Evolutionary conservation across 2,888 invertebrate genomes (phyloP).

Genomic region (Ichneumoninae sp.): DNA sequence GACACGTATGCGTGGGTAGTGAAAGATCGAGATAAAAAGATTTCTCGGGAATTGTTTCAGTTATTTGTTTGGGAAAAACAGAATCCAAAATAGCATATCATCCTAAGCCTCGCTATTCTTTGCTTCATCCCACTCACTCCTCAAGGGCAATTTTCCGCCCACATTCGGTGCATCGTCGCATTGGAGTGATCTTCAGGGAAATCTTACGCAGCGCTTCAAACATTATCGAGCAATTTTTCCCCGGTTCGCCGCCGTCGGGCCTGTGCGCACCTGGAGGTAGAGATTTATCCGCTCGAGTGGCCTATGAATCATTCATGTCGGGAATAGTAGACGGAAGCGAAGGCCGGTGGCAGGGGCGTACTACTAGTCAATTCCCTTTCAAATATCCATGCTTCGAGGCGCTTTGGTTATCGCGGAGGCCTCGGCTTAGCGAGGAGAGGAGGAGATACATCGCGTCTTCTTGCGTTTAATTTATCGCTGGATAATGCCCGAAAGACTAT

Average conservation of each 20-base stretch:
- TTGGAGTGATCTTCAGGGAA: neutral
- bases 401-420: neutral
- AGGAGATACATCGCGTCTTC: neutral
- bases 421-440: slow-evolving; percentile 5
- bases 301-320: slow-evolving; percentile 53
- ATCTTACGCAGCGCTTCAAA: neutral
- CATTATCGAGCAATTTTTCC: slow-evolving; percentile 1
- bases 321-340: slow-evolving; percentile 9
- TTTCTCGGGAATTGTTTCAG: neutral
- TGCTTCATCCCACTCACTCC: neutral
- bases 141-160: neutral
- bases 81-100: neutral
- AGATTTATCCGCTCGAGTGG: slow-evolving; percentile 31
- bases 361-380: slow-evolving; percentile 38
- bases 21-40: neutral
- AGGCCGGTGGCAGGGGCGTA: neutral
- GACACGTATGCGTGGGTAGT: neutral
- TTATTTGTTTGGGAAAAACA: neutral
- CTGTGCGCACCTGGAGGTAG: neutral
- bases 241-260: neutral
- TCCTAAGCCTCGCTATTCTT: neutral
- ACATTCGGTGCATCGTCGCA: neutral
- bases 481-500: neutral
- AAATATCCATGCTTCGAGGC: slow-evolving; percentile 16
- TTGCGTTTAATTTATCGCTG: neutral